Percentiles rank a stretch among this genome's conserved stretches.
phyloP scores from a whole-genome alignment of 23 tunicate species.

The Phallusia fumigata region DNA sequence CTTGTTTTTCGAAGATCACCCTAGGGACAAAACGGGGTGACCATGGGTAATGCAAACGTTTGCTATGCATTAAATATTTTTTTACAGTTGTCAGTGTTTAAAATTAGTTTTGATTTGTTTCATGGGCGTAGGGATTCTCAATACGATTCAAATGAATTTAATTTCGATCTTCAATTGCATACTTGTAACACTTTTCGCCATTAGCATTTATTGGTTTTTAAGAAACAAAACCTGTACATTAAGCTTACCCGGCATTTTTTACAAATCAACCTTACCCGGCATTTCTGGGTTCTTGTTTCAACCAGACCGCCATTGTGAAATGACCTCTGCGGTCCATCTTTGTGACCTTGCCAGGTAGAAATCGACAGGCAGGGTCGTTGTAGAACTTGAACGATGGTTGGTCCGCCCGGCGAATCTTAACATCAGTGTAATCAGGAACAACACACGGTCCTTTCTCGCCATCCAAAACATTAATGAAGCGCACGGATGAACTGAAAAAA shows the following conservation, averaged over 20 bases:
- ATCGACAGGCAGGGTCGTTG: constrained; percentile 41
- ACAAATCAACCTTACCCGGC: constrained; percentile 59
- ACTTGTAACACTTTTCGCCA: no score
- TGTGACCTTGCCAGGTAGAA: constrained; percentile 46
- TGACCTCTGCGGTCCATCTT: constrained; percentile 48
- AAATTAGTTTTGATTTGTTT: no score
- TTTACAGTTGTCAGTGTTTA: no score
- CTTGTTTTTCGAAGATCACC: constrained; percentile 66
- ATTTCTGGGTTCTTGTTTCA: constrained; percentile 61
- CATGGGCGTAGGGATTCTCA: no score
- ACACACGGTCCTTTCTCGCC: constrained; percentile 54
- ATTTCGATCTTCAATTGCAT: no score
- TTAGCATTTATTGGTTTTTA: no score
- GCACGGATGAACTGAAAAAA: constrained; percentile 1
- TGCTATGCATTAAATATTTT: no score
- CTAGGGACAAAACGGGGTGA: constrained; percentile 20
- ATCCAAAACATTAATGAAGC: constrained; percentile 46
- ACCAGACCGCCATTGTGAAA: constrained; percentile 80
- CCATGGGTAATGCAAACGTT: no score
- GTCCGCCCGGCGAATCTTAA: constrained; percentile 11
- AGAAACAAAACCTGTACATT: neutral
- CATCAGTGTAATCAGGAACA: constrained; percentile 33
- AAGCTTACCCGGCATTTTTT: constrained; percentile 74
- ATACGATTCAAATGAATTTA: no score
- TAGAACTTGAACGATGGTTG: constrained; percentile 41